A percentile compares a stretch with the other conserved stretches of the same genome.
phyloP scores from a whole-genome alignment of 23 tunicate genomes.

The Ascidia mentula region DNA sequence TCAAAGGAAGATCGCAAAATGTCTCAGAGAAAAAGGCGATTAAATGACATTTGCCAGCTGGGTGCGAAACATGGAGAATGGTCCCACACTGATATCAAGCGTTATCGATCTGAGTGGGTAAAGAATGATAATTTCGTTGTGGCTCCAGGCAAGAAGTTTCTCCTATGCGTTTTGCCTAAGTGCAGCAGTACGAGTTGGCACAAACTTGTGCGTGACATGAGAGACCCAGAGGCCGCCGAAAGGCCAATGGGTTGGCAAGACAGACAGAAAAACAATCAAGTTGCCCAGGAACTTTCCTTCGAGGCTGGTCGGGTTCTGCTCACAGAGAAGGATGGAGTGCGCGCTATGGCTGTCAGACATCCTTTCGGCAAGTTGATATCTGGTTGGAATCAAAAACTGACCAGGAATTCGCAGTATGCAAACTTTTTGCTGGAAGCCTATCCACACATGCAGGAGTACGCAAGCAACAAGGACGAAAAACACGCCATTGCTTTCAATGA shows the following conservation, averaged over 20 bases:
- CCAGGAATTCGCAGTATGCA: conserved; percentile 18
- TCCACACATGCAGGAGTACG: conserved; percentile 45
- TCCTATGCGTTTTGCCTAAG: conserved; percentile 52
- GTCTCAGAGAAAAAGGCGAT: conserved; percentile 7
- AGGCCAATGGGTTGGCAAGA: conserved; percentile 30
- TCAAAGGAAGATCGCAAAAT: neutral
- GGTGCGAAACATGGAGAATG: conserved; percentile 25
- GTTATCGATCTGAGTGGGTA: conserved; percentile 26
- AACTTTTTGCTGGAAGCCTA: conserved; percentile 39
- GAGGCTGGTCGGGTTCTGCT: conserved; percentile 9
- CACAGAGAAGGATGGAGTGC: conserved; percentile 19
- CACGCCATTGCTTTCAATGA: conserved; percentile 40
- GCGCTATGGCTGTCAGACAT: conserved; percentile 40
- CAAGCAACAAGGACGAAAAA: conserved; percentile 22
- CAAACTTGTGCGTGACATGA: conserved; percentile 25
- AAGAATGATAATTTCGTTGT: conserved; percentile 54
- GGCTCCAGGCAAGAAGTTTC: conserved; percentile 17
- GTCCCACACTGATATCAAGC: conserved; percentile 6
- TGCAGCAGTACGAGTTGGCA: conserved; percentile 62
- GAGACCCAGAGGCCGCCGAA: conserved; percentile 31
- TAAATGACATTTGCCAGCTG: conserved; percentile 14
- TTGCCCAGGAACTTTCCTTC: conserved; percentile 29
- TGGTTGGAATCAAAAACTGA: conserved; percentile 51
- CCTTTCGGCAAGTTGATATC: conserved; percentile 56
- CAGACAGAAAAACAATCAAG: conserved; percentile 43